phyloP scores from a whole-genome alignment of 2,797 vertebrate species.

The Euphonia xanthogaster region DNA sequence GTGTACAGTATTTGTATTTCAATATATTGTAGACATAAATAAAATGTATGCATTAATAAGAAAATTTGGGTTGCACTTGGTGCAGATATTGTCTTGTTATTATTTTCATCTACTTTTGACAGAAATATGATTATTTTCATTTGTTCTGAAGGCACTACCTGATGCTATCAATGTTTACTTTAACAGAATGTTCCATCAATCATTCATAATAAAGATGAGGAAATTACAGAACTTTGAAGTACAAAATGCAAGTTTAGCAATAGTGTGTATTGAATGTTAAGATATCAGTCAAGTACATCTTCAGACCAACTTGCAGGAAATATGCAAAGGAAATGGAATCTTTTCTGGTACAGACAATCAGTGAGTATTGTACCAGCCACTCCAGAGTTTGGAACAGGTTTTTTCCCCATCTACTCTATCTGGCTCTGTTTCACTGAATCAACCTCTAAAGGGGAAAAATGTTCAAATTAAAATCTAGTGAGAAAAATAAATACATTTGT shows the following conservation, averaged over 20 bases:
- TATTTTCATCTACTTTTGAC: constrained; percentile 1
- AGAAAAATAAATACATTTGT: constrained; percentile 38
- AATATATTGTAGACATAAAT: background rate
- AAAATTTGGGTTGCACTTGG: background rate
- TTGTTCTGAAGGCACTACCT: constrained; percentile 38
- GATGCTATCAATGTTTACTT: constrained; percentile 40
- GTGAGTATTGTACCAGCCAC: background rate
- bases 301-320: constrained; percentile 36
- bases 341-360: background rate
- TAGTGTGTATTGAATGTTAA: constrained; percentile 13
- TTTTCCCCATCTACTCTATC: background rate
- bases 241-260: constrained; percentile 39
- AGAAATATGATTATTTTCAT: background rate
- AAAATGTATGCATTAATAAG: background rate
- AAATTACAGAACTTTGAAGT: constrained; percentile 66
- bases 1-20: background rate
- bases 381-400: background rate
- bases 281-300: constrained; percentile 33
- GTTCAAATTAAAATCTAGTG: constrained; percentile 41
- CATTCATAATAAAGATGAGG: constrained; percentile 35
- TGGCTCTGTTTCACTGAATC: background rate
- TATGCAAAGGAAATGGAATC: constrained; percentile 33
- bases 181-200: constrained; percentile 32
- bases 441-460: constrained; percentile 27
- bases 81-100: background rate